Conservation (phyloP, 2,113 vertebrate genomes). For the Cranoglanis bouderius region DNA sequence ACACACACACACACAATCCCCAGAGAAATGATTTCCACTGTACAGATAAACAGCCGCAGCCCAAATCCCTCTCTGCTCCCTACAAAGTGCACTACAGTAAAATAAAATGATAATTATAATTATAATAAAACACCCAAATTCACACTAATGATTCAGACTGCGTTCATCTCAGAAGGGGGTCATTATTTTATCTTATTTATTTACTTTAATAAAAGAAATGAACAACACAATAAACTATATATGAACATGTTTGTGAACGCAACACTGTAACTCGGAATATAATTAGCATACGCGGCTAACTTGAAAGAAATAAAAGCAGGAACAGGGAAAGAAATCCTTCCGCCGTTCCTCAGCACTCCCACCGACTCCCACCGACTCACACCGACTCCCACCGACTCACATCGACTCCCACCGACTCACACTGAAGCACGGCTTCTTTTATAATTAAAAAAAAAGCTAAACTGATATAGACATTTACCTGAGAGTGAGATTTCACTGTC, state of each 20-base stretch:
- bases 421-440: too few relatives aligned
- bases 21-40: neutral
- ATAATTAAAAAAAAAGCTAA: too few relatives aligned
- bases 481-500: neutral
- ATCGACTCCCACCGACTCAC: too few relatives aligned
- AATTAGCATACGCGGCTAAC: neutral
- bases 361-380: too few relatives aligned
- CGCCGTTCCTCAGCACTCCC: neutral
- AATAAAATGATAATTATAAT: neutral
- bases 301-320: neutral
- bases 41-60: neutral
- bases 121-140: neutral
- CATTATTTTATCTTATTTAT: too few relatives aligned
- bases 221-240: too few relatives aligned
- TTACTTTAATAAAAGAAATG: too few relatives aligned
- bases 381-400: too few relatives aligned
- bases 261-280: too few relatives aligned
- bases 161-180: too few relatives aligned
- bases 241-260: too few relatives aligned
- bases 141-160: neutral
- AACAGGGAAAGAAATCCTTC: neutral
- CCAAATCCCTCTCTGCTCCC: neutral
- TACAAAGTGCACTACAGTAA: neutral
- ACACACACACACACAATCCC: neutral
- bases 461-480: neutral